Conservation (phyloP, 2,113 vertebrate genomes). For the Ceuthmochares aereus region DNA sequence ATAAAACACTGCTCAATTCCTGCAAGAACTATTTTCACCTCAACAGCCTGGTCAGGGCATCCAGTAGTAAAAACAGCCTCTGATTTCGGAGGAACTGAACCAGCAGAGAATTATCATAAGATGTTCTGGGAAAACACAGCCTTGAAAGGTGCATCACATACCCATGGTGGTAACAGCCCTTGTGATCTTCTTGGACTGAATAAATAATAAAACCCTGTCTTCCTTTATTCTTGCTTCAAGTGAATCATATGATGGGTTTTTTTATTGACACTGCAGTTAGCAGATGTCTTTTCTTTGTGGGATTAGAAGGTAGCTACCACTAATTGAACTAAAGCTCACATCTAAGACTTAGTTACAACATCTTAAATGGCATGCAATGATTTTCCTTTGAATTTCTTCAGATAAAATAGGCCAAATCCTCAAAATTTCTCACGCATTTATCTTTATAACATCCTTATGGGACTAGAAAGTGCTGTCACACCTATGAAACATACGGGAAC, state of each 20-base stretch:
- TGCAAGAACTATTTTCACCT: neutral
- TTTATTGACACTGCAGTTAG: neutral
- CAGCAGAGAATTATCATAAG: neutral
- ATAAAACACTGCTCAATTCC: neutral
- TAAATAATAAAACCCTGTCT: neutral
- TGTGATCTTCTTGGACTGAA: neutral
- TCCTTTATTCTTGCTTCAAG: neutral
- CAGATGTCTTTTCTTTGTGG: neutral
- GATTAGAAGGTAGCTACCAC: neutral
- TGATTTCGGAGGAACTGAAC: neutral
- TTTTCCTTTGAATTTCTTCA: neutral
- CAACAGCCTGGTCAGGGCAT: neutral
- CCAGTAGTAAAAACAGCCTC: neutral
- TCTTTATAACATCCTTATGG: neutral
- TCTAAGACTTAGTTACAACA: neutral
- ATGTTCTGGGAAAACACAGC: neutral
- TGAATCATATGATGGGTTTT: neutral
- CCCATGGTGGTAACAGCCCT: neutral
- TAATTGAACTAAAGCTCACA: neutral
- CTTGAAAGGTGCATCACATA: neutral
- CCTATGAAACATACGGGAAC: accelerated
- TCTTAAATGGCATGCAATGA: neutral
- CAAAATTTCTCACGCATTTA: neutral
- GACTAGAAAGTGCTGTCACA: neutral
- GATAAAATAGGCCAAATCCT: neutral